These are phyloP conservation scores for Aromia moschata DNA, from an alignment of 2,888 invertebrate species.

Conservation along the genomic window DNA sequence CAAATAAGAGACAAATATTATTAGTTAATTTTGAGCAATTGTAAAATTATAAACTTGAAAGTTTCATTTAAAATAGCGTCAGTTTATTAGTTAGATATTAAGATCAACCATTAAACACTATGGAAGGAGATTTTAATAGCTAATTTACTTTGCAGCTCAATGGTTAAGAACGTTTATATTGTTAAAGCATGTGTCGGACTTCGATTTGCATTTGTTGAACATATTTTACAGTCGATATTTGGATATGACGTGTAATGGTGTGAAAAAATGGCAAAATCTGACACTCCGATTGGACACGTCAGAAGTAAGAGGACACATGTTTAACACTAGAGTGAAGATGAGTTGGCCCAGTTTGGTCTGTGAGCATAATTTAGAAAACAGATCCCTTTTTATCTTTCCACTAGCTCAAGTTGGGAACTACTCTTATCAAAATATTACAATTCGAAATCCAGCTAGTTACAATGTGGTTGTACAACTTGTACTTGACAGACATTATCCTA, in stretches of 20 bases:
- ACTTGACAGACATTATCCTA: conserved; percentile 75
- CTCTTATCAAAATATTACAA: conserved; percentile 71
- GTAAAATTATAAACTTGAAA: too few relatives aligned
- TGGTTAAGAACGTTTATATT: conserved; percentile 74
- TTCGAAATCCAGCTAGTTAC: conserved; percentile 78
- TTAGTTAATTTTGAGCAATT: too few relatives aligned
- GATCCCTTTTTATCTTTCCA: conserved; percentile 70
- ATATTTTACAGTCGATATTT: conserved; percentile 70
- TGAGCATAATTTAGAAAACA: conserved; percentile 58
- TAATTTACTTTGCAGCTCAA: too few relatives aligned
- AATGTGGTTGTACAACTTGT: conserved; percentile 76
- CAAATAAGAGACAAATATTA: too few relatives aligned
- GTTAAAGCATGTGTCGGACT: conserved; percentile 73
- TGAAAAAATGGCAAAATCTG: conserved; percentile 70
- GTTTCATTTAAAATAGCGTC: too few relatives aligned
- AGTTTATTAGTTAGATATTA: too few relatives aligned
- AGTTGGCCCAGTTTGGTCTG: conserved; percentile 72
- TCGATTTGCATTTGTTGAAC: conserved; percentile 74
- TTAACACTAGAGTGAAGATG: conserved; percentile 73
- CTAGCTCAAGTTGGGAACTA: conserved; percentile 79
- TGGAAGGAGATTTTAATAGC: too few relatives aligned
- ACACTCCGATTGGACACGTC: conserved; percentile 81
- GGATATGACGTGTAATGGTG: conserved; percentile 64
- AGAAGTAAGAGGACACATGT: conserved; percentile 72
- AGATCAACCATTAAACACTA: too few relatives aligned